A percentile compares a stretch with the other conserved stretches of the same genome.
These are phyloP conservation scores for Regulus satrapa DNA, from an alignment of 2,113 vertebrate species.

Conservation along the genomic window DNA sequence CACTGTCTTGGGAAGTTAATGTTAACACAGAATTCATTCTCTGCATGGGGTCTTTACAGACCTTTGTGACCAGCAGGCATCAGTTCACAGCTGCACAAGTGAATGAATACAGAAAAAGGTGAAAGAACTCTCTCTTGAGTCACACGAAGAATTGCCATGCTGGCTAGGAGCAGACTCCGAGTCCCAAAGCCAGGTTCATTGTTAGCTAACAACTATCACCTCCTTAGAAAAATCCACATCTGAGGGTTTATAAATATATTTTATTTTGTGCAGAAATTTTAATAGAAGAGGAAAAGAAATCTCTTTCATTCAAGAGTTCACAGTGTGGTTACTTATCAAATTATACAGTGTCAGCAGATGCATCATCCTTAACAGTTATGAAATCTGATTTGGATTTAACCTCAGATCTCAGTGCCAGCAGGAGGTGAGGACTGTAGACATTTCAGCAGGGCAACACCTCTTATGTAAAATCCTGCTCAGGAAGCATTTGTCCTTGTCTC, in stretches of 20 bases:
- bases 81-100: background rate
- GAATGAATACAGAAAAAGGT: background rate
- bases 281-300: background rate
- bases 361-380: background rate
- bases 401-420: background rate
- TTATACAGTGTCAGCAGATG: background rate
- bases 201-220: background rate
- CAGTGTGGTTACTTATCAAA: background rate
- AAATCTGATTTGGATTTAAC: background rate
- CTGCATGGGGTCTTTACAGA: background rate
- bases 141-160: accelerated
- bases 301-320: background rate
- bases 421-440: background rate
- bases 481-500: background rate
- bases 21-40: background rate
- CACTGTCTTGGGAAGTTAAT: background rate
- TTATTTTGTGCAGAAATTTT: background rate
- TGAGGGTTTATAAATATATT: background rate
- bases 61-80: background rate
- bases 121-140: background rate
- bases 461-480: background rate
- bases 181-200: background rate
- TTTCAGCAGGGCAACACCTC: background rate
- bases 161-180: background rate
- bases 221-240: background rate